Evolutionary conservation across 2,797 vertebrate genomes (phyloP), one percentile per base, ranked within the genome.

Genomic region (Micropoecilia bifurca): DNA sequence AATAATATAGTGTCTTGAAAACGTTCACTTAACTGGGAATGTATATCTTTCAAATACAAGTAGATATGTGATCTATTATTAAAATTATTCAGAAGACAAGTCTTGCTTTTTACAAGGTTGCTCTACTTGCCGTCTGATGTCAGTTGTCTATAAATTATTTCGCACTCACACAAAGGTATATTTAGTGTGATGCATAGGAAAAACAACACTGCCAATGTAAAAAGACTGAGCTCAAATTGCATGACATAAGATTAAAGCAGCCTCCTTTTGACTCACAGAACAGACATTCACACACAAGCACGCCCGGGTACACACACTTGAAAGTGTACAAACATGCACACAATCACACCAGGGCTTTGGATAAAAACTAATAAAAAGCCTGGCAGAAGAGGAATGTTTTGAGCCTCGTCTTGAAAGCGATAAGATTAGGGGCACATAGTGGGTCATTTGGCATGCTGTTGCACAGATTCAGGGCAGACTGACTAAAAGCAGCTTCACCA

Each of bases 331-430:
- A 33, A 74, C 66, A 78, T 43, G 77, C 69, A 75, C 82, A 83
- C 71, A 73, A 66, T 78, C 72, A 80, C 81, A 79, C 79, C 75
- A 66, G 43, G 59, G 86, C 87, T 90, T 89, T 90, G 85, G 88
- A 89, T 91, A 81, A 89, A 86, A 90, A 86, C 82, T 88, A 90
- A 92, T 91, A 92, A 92, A 91, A 85, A 83, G 79, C 79, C 83
- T 87, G 79, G 85, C 88, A 90, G 82, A 83, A 75, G 88, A 85
- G 73, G 59, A 86, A 85, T 88, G 77, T 83, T 92, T 82, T 87
- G 83, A 86, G 83, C 80, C 87, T 61, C 69, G 83, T 89, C 85
- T 87, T 89, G 84, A 91, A 89, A 88, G 78, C 86, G 89, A 93
- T 91, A 91, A 90, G 89, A 91, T 91, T 90, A 88, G 80, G 89